Percentiles rank a stretch among this genome's conserved stretches.
Evolutionary conservation across 2,113 vertebrate genomes (phyloP).

Genomic region (Epinephelus fuscoguttatus): DNA sequence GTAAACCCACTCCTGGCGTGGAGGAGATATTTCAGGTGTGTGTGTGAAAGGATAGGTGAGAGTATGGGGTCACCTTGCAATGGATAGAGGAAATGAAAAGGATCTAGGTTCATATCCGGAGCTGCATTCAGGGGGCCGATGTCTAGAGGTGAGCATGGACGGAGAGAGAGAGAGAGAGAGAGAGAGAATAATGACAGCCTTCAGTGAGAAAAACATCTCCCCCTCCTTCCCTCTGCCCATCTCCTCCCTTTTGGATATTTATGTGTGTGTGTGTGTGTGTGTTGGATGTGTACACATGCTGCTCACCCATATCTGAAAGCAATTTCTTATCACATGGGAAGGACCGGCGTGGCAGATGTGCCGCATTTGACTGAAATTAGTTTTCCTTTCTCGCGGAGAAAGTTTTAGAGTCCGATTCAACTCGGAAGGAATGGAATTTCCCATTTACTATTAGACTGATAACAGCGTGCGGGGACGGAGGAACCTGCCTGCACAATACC

Average conservation of each 20-base stretch:
- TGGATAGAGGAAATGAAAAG: constrained; percentile 73
- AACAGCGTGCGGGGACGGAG: not conserved
- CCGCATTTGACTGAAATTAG: constrained; percentile 58
- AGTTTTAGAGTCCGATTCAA: constrained; percentile 38
- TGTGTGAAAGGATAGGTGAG: constrained; percentile 45
- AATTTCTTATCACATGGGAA: constrained; percentile 60
- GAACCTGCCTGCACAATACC: constrained; percentile 34
- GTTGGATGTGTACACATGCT: constrained; percentile 33
- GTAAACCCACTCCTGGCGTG: constrained; percentile 48
- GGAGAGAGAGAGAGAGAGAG: constrained; percentile 31
- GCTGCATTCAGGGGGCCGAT: constrained; percentile 31
- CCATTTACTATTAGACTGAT: constrained; percentile 56
- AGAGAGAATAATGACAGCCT: constrained; percentile 59
- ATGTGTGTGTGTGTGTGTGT: constrained; percentile 44
- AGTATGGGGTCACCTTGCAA: constrained; percentile 57
- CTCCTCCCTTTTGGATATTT: constrained; percentile 42
- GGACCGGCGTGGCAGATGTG: constrained; percentile 38
- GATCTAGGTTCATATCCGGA: constrained; percentile 73
- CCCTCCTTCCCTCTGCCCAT: not conserved
- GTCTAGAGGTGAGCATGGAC: constrained; percentile 51
- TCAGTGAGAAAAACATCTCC: constrained; percentile 48
- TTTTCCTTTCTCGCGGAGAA: constrained; percentile 45
- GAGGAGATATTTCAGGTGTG: constrained; percentile 71
- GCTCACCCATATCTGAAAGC: constrained; percentile 55
- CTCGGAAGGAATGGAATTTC: constrained; percentile 47